Evolutionary conservation across 2,113 vertebrate species (phyloP), one percentile per base, ranked within the genome.

Genomic region (Atractosteus spatula): DNA sequence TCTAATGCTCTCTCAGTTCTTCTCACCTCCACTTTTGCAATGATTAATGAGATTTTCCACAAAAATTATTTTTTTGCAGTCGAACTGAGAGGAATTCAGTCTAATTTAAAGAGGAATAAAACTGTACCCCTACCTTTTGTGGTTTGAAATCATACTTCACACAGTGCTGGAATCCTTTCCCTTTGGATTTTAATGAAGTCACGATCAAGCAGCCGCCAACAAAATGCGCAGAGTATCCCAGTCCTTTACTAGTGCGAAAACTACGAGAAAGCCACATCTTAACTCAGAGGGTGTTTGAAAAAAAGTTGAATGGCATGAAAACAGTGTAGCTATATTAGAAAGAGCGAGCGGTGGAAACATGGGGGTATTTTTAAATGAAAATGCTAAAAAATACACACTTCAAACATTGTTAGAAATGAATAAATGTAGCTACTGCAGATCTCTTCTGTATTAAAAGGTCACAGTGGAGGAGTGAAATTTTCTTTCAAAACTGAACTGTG

Each of bases 131-230:
- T 87, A 99, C 97, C 96, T 98, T 99, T 80, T 99, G 97, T 41
- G 97, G 96, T 79, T 99, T 98, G 91, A 99, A 99, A 91, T 99
- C 97, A 72, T 96, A 98, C 84, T 99, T 98, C 74, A 99, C 96
- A 85, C 97, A 99, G 69, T 99, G 97, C 89, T 99, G 96, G 87
- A 98, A 98, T 74, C 96, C 97, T 93, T 99, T 99, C 79, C 95
- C 95, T 87, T 99, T 99, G 67, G 97, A 95, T 84, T 99, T 99
- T 86, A 99, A 91, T 70, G 96, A 96, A 0, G 97, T 99, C 86
- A 99, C 88, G 85, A 98, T 93, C 87, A 99, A 93, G 89, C 96
- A 98, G 80, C 97, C 93, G 11, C 94, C 96, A 84, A 99, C 96
- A 84, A 99, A 99, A 88, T 99, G 97, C 70, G 96, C 95, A 72